These are phyloP conservation scores for Campylomormyrus tamandua DNA, from an alignment of 2,113 vertebrate genomes.

Conservation along the genomic window DNA sequence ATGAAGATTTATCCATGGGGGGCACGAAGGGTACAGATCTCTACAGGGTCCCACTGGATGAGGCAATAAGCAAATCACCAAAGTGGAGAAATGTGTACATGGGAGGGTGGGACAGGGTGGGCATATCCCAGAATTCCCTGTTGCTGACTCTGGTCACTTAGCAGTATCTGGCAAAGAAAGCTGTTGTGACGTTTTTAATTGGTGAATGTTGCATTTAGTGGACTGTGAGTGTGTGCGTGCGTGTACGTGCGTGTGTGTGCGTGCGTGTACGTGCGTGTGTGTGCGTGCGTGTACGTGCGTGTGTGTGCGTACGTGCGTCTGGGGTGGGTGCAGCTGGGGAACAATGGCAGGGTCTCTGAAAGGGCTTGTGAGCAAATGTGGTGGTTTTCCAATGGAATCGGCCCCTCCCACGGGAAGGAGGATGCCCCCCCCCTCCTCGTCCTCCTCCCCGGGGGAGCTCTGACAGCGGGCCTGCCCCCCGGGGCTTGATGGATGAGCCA, in stretches of 20 bases:
- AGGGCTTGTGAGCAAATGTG: slow-evolving; percentile 26
- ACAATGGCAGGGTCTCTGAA: slow-evolving; percentile 18
- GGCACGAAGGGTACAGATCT: background rate
- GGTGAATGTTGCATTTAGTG: background rate
- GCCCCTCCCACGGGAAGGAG: slow-evolving; percentile 15
- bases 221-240: background rate
- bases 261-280: background rate
- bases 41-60: background rate
- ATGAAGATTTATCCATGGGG: background rate
- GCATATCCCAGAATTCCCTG: background rate
- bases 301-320: background rate
- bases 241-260: background rate
- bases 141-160: background rate
- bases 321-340: background rate
- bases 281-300: background rate
- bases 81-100: background rate
- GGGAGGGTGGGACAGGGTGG: background rate
- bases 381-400: slow-evolving; percentile 7
- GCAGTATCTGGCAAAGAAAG: background rate
- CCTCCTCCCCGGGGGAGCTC: background rate
- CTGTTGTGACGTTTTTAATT: background rate
- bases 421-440: slow-evolving; percentile 23
- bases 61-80: background rate
- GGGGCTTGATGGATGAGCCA: slow-evolving; percentile 25
- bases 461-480: slow-evolving; percentile 19